Conservation (phyloP, 2,113 vertebrate genomes). For the Mola mola region DNA sequence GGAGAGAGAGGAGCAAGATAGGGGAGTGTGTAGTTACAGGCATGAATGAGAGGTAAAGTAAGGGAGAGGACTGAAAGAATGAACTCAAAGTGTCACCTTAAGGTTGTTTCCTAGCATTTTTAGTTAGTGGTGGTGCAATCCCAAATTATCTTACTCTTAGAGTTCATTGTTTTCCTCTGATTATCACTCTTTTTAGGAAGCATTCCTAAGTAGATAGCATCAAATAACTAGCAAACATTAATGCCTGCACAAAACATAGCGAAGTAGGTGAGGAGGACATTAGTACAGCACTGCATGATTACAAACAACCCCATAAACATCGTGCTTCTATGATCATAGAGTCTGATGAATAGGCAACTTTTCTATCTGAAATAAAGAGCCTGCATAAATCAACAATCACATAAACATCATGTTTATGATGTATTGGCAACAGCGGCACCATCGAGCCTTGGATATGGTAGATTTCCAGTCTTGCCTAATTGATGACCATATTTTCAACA, state of each 20-base stretch:
- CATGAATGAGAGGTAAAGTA: constrained; percentile 35
- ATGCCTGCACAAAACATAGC: neutral
- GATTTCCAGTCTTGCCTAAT: constrained; percentile 42
- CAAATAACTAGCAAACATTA: too few species aligned
- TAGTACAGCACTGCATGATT: constrained; percentile 22
- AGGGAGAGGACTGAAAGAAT: neutral
- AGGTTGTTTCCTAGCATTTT: too few species aligned
- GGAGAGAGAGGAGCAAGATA: constrained; percentile 31
- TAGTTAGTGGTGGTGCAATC: too few species aligned
- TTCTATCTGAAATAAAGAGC: constrained; percentile 47
- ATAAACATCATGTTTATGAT: constrained; percentile 34
- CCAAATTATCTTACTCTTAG: too few species aligned
- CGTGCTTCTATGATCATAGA: constrained; percentile 56
- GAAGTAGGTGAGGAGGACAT: constrained; percentile 26
- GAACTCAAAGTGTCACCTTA: too few species aligned
- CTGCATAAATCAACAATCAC: constrained; percentile 15
- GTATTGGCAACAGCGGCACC: constrained; percentile 18
- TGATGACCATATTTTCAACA: constrained; percentile 49
- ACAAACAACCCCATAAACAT: constrained; percentile 37
- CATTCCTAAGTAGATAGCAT: neutral
- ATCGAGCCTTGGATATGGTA: constrained; percentile 24
- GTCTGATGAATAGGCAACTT: constrained; percentile 59
- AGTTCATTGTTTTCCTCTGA: neutral
- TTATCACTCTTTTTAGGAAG: neutral
- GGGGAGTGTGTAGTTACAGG: constrained; percentile 40